Conservation (phyloP, 2,113 vertebrate species). For the Rutilus rutilus region DNA sequence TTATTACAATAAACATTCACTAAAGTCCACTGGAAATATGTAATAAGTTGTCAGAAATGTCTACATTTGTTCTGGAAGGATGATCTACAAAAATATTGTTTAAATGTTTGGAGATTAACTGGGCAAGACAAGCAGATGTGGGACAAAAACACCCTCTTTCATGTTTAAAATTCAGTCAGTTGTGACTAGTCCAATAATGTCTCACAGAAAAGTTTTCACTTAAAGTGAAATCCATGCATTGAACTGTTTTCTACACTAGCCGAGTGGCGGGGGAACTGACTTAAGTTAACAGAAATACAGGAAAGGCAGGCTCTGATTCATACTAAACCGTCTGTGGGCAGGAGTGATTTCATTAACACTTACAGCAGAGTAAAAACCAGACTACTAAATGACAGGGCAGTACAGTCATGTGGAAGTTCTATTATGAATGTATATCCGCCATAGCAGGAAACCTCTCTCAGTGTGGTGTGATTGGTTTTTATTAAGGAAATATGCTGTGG, state of each 20-base stretch:
- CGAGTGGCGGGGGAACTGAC: neutral
- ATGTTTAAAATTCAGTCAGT: conserved; percentile 37
- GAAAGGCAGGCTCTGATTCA: conserved; percentile 48
- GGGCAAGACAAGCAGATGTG: conserved; percentile 39
- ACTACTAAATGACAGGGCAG: conserved; percentile 17
- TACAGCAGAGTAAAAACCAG: conserved; percentile 49
- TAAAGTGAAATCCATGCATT: neutral
- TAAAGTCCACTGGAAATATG: conserved; percentile 48
- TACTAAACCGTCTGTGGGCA: conserved; percentile 55
- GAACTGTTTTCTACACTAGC: neutral
- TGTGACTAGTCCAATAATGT: conserved; percentile 12
- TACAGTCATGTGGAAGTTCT: conserved; percentile 11
- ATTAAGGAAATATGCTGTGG: neutral
- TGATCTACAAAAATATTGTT: conserved; percentile 31
- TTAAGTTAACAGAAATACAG: neutral
- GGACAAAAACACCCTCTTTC: conserved; percentile 3
- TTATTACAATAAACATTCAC: conserved; percentile 59
- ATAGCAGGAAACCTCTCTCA: neutral
- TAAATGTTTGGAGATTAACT: conserved; percentile 28
- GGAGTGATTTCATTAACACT: conserved; percentile 49
- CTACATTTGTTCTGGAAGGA: conserved; percentile 58
- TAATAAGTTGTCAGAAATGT: conserved; percentile 56
- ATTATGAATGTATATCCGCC: neutral
- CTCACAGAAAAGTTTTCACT: neutral
- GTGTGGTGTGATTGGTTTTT: neutral